Base-by-base conservation (phyloP, 2,888 invertebrate species). In the Cantharis rufa region DNA sequence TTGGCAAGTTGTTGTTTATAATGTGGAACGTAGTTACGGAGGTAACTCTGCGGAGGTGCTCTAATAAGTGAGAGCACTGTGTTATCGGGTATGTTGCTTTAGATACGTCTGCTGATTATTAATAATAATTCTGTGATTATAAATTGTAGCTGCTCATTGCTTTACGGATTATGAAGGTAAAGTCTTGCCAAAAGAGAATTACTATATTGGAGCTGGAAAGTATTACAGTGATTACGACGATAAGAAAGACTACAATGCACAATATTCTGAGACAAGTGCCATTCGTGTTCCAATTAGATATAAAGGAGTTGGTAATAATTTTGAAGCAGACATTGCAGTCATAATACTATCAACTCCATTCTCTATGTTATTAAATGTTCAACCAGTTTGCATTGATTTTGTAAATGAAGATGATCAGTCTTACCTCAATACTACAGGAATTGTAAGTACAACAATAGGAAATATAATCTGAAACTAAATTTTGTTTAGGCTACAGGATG, bases 321-420 rank as follows among this genome's bases (percentile, higher is more conserved):
- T 82, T 72, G 72, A 76, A 18, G 79, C 80, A 10, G 89, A 89
- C 80, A 84, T 89, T 70, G 88, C 88, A 0, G 72, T 88, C 7
- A 28, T 88, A 13, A 79, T 85, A n/a, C 76, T 87, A 18, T 80
- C 81, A 63, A 79, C 79, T n/a, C 69, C 77, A n/a, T 84, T 89
- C 32, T 77, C 74, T n/a, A 83, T 86, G 28, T 83, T 85, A 1
- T 78, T 80, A 62, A 82, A 85, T 10, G 85, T 88, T 10, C 86
- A 85, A 74, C 87, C 88, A 15, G 84, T 88, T 10, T 89, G 88
- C 78, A 80, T 85, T 3, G 83, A 85, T 16, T 84, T 83, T 82
- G 71, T 79, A 69, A 75, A 74, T 13, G 15, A 16, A 4, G 81
- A 63, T 18, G 78, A 73, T 28, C 66, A 81, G 72, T 61, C 79